Base-by-base conservation (phyloP, 2,888 invertebrate species). In the Kryphioiulus occultus region DNA sequence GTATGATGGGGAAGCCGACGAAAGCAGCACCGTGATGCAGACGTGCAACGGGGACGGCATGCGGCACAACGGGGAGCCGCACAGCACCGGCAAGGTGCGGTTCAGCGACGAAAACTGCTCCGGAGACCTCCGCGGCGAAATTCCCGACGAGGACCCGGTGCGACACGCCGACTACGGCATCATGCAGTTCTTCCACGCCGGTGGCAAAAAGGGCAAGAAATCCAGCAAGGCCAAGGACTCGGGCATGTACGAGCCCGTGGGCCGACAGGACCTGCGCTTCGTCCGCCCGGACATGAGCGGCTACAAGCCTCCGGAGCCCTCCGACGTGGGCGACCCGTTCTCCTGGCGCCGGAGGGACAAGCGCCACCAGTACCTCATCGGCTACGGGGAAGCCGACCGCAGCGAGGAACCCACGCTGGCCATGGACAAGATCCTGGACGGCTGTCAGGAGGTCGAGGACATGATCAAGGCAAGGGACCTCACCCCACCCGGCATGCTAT, bases 271-370 rank as follows among this genome's bases (percentile, higher is more conserved):
- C 32, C 17, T 87, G 30, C 42, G 47, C 9, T 53, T 47, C 30
- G 39, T 82, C 10, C 22, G 39, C 1, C 87, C 87, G 5, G 87
- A 87, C 32, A 22, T 87, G n/a, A 87, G 87, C 85, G 85, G 85
- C 30, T 87, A 82, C 44, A 22, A 26, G 17, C 85, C 85, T 19
- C 87, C 87, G 2, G 39, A 32, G 30, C 82, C 87, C 12, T 87
- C 87, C 26, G 42, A 22, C 44, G 53, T 87, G 17, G 87, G 85
- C 84, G 87, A 87, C 26, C 87, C 87, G 47, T 87, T 87, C 32
- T 39, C 87, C 0, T 87, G 87, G 87, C 78, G 87, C n/a, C 2
- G 87, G 17, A 15, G 85, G 12, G 87, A 53, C 17, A 84, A 42
- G 84, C 78, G 47, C 30, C 84, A 85, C 26, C 53, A 42, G 3